These are phyloP conservation scores for human (Homo sapiens) DNA, from an alignment of 2,113 vertebrate species.

Conservation along the genomic window GRCh38 chr11:61595001-61595500, in stretches of 20 bases:
- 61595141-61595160: not conserved
- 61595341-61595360: not conserved
- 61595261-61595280: not conserved
- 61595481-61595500: not conserved
- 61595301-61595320: not conserved
- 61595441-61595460: not conserved
- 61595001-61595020: not conserved
- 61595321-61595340: rapidly evolving
- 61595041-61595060: not conserved
- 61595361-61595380: not conserved
- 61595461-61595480: not conserved
- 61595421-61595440: not conserved
- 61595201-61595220: not conserved
- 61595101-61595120: not conserved
- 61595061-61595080: not conserved
- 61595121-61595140: not conserved
- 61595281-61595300: not conserved
- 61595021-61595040: not conserved
- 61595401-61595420: not conserved
- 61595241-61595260: not conserved
- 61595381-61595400: not conserved
- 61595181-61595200: not conserved
- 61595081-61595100: not conserved
- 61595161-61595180: not conserved
- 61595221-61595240: not conserved